Conservation (phyloP, 2,113 vertebrate species). For the Picathartes gymnocephalus region DNA sequence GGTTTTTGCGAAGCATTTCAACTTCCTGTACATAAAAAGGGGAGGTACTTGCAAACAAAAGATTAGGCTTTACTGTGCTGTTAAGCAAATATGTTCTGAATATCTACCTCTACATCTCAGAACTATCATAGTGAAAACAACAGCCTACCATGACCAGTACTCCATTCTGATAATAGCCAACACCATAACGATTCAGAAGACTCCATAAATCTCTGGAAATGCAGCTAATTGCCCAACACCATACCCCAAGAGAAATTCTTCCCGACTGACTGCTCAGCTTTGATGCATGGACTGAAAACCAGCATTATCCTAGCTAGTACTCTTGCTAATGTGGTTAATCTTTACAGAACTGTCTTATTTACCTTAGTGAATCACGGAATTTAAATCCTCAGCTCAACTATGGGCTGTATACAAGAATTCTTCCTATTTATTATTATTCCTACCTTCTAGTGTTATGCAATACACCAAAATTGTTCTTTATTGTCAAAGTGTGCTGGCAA, state of each 20-base stretch:
- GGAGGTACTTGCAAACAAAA: neutral
- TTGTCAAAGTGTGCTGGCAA: neutral
- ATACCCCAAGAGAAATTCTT: neutral
- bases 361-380: neutral
- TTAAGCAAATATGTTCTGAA: neutral
- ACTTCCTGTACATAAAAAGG: neutral
- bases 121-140: neutral
- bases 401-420: neutral
- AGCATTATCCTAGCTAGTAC: neutral
- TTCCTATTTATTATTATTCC: neutral
- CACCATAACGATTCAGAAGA: neutral
- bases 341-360: neutral
- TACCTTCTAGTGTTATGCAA: neutral
- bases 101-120: neutral
- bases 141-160: neutral
- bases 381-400: neutral
- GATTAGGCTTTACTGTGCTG: neutral
- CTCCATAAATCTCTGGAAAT: neutral
- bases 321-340: neutral
- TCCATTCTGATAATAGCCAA: neutral
- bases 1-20: neutral
- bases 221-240: neutral
- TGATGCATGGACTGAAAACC: neutral
- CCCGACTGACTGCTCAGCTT: neutral
- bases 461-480: neutral